These are phyloP conservation scores for Thecocarcelia acutangulata DNA, from an alignment of 2,888 invertebrate species.

Conservation along the genomic window DNA sequence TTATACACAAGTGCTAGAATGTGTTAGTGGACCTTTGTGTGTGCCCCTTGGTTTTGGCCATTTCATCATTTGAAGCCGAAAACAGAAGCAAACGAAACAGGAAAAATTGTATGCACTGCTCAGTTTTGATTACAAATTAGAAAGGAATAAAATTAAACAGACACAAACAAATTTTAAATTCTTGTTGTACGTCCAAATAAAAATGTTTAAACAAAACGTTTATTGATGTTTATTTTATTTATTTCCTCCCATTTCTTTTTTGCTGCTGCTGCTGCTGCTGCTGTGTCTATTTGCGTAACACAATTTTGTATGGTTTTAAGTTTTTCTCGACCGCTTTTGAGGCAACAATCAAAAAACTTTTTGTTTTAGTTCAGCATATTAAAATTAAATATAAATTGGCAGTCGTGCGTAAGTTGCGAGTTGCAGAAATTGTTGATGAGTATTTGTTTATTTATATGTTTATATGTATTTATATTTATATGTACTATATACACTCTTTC, in stretches of 20 bases:
- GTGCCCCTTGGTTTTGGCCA: conserved; percentile 20
- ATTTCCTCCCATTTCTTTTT: too few species aligned
- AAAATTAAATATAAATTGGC: conserved; percentile 21
- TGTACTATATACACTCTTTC: too few species aligned
- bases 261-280: not conserved
- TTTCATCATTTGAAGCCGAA: conserved; percentile 16
- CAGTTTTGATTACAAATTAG: conserved; percentile 27
- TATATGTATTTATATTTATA: too few species aligned
- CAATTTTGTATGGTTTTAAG: conserved; percentile 32
- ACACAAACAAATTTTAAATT: conserved; percentile 11
- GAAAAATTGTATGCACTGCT: conserved; percentile 4
- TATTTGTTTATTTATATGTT: conserved; percentile 43
- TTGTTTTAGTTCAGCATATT: conserved; percentile 48
- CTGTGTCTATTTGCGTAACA: not conserved
- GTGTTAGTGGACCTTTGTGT: not conserved
- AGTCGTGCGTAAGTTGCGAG: not conserved
- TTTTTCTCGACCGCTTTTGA: conserved; percentile 31
- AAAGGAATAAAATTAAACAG: conserved; percentile 7
- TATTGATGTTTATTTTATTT: conserved; percentile 58
- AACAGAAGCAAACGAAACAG: not conserved
- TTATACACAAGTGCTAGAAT: not conserved
- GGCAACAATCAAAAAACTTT: conserved; percentile 18
- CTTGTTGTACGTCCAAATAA: conserved; percentile 41
- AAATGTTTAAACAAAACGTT: conserved; percentile 54
- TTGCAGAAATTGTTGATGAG: conserved; percentile 5